Conservation (phyloP, 2,888 invertebrate genomes). For the Arctia plantaginis region DNA sequence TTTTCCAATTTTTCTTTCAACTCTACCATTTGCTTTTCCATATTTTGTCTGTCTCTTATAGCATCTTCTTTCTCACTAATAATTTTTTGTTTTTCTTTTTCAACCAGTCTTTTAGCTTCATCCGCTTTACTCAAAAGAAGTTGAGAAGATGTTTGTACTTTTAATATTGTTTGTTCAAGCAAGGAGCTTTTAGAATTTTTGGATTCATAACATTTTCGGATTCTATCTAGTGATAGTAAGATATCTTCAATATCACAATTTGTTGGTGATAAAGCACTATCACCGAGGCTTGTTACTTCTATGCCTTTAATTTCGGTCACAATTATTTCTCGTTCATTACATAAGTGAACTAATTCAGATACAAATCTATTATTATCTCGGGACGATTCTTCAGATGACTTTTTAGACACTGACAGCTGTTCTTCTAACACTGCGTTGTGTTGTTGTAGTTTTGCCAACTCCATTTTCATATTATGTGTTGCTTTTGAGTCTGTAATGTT, state of each 20-base stretch:
- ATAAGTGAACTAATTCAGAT: conserved; percentile 62
- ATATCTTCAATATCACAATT: conserved; percentile 66
- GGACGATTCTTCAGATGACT: conserved; percentile 61
- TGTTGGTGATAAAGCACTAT: conserved; percentile 64
- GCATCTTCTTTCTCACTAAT: conserved; percentile 76
- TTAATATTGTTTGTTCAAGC: conserved; percentile 70
- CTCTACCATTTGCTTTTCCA: conserved; percentile 66
- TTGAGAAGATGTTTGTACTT: conserved; percentile 76
- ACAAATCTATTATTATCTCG: conserved; percentile 63
- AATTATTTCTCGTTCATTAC: conserved; percentile 70
- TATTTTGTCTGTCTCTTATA: conserved; percentile 62
- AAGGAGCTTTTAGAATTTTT: conserved; percentile 61
- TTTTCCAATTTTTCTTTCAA: conserved; percentile 65
- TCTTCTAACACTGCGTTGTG: conserved; percentile 65
- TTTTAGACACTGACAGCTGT: conserved; percentile 63
- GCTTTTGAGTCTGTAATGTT: conserved; percentile 72
- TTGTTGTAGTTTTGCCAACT: conserved; percentile 69
- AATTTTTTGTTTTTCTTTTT: conserved; percentile 78
- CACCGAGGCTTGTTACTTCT: conserved; percentile 71
- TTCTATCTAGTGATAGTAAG: conserved; percentile 66
- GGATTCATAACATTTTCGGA: conserved; percentile 63
- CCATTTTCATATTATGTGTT: conserved; percentile 80
- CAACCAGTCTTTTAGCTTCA: conserved; percentile 75
- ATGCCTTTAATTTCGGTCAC: conserved; percentile 71
- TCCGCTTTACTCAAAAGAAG: conserved; percentile 76